These are phyloP conservation scores for Cataglyphis altisquamis DNA, from an alignment of 2,888 invertebrate species.

Conservation along the genomic window DNA sequence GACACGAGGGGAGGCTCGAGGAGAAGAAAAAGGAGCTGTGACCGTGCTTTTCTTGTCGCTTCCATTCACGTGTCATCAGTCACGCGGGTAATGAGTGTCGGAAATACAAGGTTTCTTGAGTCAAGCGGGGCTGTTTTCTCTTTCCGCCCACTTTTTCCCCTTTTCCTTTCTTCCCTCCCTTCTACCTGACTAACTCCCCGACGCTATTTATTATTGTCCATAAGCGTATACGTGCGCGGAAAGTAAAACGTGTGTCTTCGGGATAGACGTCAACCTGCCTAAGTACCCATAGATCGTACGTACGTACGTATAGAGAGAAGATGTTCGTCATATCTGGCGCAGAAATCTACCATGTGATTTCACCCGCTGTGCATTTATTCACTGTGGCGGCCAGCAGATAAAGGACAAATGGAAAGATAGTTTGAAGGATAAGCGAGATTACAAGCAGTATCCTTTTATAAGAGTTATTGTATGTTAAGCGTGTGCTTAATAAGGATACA, in stretches of 20 bases:
- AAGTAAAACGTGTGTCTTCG: conserved; percentile 74
- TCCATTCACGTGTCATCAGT: conserved; percentile 83
- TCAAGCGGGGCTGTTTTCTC: conserved; percentile 67
- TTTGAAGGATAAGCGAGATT: conserved; percentile 60
- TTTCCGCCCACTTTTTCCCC: conserved; percentile 43
- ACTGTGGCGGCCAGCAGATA: conserved; percentile 60
- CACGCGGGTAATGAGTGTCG: conserved; percentile 83
- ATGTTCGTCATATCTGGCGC: conserved; percentile 75
- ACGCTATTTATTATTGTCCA: conserved; percentile 79
- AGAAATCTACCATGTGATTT: conserved; percentile 72
- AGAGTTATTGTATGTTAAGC: background rate
- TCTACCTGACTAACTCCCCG: conserved; percentile 64
- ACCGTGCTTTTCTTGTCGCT: conserved; percentile 79
- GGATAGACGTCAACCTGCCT: conserved; percentile 65
- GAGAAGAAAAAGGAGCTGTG: conserved; percentile 61
- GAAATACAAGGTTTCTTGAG: conserved; percentile 81
- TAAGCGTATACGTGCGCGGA: conserved; percentile 78
- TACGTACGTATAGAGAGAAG: conserved; percentile 59
- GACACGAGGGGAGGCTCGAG: conserved; percentile 52
- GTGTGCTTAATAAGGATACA: conserved; percentile 4
- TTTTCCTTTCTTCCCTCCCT: conserved; percentile 41
- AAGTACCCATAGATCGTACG: conserved; percentile 34
- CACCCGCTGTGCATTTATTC: conserved; percentile 72
- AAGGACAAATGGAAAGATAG: conserved; percentile 70
- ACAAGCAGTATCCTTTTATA: conserved; percentile 49